These are phyloP conservation scores for Cichladusa arquata DNA, from an alignment of 2,113 vertebrate species.

Conservation along the genomic window DNA sequence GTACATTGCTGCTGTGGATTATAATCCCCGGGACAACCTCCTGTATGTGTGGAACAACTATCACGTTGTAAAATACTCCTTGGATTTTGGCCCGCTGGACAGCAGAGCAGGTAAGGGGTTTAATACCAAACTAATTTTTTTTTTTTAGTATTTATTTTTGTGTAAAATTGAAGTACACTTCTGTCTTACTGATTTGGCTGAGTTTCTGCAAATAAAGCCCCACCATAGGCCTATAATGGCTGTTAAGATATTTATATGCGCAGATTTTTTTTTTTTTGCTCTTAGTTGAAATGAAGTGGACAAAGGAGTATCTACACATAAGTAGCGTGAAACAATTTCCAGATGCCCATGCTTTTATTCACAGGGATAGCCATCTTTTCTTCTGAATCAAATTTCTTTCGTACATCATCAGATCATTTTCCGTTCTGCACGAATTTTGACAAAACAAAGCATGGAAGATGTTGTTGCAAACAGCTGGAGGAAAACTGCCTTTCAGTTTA, in stretches of 20 bases:
- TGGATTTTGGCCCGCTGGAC: constrained; percentile 94
- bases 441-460: neutral
- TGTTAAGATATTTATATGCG: neutral
- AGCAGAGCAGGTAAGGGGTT: constrained; percentile 86
- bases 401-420: neutral
- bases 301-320: neutral
- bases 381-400: neutral
- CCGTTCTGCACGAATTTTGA: neutral
- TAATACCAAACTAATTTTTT: neutral
- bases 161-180: neutral
- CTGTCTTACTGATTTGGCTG: neutral
- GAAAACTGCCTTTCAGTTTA: neutral
- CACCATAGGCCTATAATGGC: neutral
- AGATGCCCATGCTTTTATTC: neutral
- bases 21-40: constrained; percentile 96
- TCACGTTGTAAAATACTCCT: constrained; percentile 94
- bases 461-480: neutral
- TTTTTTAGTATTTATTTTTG: neutral
- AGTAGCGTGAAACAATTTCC: neutral
- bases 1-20: constrained; percentile 99
- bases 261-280: neutral
- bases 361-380: neutral
- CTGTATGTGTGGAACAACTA: constrained; percentile 99
- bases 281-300: neutral
- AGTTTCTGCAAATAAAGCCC: neutral